Base-by-base conservation (phyloP, 2,797 vertebrate genomes). In the Oryzias sinensis region DNA sequence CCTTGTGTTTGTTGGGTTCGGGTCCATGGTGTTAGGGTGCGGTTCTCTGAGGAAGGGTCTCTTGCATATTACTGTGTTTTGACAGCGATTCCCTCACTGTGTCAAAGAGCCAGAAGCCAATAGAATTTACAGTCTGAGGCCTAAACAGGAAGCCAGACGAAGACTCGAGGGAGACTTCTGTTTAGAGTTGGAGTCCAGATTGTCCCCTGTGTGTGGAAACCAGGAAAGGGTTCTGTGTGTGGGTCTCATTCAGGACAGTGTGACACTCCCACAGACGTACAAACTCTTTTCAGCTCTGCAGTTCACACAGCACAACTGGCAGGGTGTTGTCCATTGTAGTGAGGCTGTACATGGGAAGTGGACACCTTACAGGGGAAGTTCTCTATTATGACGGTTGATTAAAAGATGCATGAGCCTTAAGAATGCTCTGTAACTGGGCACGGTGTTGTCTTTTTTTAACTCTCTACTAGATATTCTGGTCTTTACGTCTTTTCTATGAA, bases 111-210 rank as follows among this genome's bases (percentile, higher is more conserved):
- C 43, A 14, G 56, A 42, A 52, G 56, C 79, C 59, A 77, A 77
- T 81, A 69, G 62, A 62, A 79, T 67, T 25, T 57, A 50, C 61
- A 48, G 69, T 73, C 65, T 8, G 7, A 70, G 65, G 58, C 66
- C 68, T 79, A 85, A 87, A 90, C 90, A 92, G 91, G 89, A 93
- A 91, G 73, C 74, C 62, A 58, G 62, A 65, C 81, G 61, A 67
- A 70, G 76, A 71, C 87, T 81, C 68, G 7, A 76, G 84, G 79
- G 87, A 84, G 69, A 54, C 49, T 62, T 53, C 17, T 81, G 80
- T 85, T 87, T 75, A 79, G 81, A 87, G 73, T 18, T 66, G 78
- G 67, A 89, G 81, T 87, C 77, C 79, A 88, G 70, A 86, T 87
- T 86, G 74, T 77, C 62, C 73, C 68, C 42, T 42, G 29, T 55